A percentile compares a stretch with the other conserved stretches of the same genome.
These are phyloP conservation scores for Leptinotarsa peninsularis DNA, from an alignment of 2,888 invertebrate species.

Conservation along the genomic window DNA sequence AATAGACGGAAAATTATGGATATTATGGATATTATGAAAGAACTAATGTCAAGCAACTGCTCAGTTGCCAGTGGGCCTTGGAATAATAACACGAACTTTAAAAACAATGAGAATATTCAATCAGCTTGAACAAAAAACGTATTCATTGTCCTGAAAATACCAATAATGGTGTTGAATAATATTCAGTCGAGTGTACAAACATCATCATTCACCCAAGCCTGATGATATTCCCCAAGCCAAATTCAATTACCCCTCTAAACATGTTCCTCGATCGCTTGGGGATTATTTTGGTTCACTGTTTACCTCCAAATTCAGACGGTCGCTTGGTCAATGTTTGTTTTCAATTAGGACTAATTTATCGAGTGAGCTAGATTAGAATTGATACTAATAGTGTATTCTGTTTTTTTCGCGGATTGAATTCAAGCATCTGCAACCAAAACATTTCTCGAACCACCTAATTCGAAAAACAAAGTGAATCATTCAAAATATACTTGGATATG, in stretches of 20 bases:
- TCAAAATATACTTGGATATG: background rate
- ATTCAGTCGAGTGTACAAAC: too few relatives aligned
- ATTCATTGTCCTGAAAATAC: too few relatives aligned
- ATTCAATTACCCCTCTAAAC: slow-evolving; percentile 2
- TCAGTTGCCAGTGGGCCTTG: too few relatives aligned
- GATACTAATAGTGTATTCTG: background rate
- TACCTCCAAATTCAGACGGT: slow-evolving; percentile 12
- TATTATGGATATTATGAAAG: too few relatives aligned
- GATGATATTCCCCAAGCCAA: background rate
- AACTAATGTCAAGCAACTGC: too few relatives aligned
- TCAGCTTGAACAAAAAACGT: too few relatives aligned
- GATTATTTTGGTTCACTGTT: slow-evolving; percentile 11
- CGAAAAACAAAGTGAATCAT: background rate
- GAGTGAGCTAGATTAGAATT: slow-evolving; percentile 8
- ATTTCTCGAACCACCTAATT: background rate
- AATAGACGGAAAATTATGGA: too few relatives aligned
- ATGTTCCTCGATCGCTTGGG: slow-evolving; percentile 9
- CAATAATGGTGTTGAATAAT: too few relatives aligned
- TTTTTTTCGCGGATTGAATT: background rate
- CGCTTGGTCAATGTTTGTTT: slow-evolving; percentile 27
- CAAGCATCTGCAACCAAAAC: background rate
- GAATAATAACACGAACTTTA: too few relatives aligned
- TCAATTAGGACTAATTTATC: slow-evolving; percentile 26
- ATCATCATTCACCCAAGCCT: background rate
- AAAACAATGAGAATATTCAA: too few relatives aligned